Evolutionary conservation across 2,113 vertebrate genomes (phyloP), one percentile per base, ranked within the genome.

Genomic region (Porphyrio hochstetteri): DNA sequence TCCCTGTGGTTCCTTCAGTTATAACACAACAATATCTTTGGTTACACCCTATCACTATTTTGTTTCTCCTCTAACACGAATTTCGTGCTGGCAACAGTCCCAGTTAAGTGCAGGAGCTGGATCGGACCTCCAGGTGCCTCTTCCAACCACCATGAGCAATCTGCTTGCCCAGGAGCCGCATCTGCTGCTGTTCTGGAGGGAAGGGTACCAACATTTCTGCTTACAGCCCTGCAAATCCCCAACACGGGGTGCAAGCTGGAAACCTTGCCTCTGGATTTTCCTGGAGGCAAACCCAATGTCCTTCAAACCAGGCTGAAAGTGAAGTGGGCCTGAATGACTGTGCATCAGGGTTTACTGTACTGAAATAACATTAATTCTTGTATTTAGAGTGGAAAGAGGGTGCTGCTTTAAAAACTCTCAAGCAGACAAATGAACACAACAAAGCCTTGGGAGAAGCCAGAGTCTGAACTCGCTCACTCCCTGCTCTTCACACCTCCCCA

Each of bases 101-200:
- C 24, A 23, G 28, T 16, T 36, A 28, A 23, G 64, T 55, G 64
- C 50, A 61, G 55, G 36, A 82, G 63, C n/a, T 61, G 44, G 44
- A 72, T 50, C 8, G 20, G 71, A 61, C 44, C 68, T 86, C 78
- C 75, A 76, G 70, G 68, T 0, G 0, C 1, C 35, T 20, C 42
- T 79, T 53, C 61, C 53, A 50, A 46, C 53, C 63, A 61, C 65
- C 70, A 20, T 0, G 10, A 60, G 31, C 57, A 53, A 72, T 16
- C 38, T 0, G 0, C 55, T 84, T 0, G 0, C 50, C 50, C 83
- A 79, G 0, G 0, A 50, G 38, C 48, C 3, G 1, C 53, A 40
- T 28, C 38, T 56, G 53, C 1, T 15, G n/a, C 46, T 53, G 36
- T 46, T 42, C 42, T 1, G 0, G 48, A 46, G 36, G 33, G 38